Base-by-base conservation (phyloP, 2,797 vertebrate species). In the Sarcophilus harrisii region DNA sequence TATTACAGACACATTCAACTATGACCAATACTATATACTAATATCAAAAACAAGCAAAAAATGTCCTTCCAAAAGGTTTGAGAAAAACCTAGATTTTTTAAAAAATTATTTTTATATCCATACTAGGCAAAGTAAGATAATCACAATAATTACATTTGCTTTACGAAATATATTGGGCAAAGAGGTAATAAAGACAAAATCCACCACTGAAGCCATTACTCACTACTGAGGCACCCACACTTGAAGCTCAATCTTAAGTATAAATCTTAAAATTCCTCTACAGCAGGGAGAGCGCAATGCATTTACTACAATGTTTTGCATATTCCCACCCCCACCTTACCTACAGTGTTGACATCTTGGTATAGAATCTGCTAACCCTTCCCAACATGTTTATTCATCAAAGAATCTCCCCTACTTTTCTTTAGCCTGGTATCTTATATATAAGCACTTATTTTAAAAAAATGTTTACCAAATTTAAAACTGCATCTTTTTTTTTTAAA, bases 1-100 rank as follows among this genome's bases (percentile, higher is more conserved):
- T 94, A 96, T 92, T 38, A 58, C 57, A 94, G 24, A 97, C 81
- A 97, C 11, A 87, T 81, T 81, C 93, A 96, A 97, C 49, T 94
- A 90, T 94, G 16, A 95, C 30, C 93, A 90, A 59, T 59, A 28
- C 38, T 24, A 45, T 81, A 81, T 81, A 92, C 58, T 93, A 95
- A 94, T 14, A 62, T 93, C n/a, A 94, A 5, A 95, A n/a, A 96
- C 66, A 96, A 95, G 90, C 32, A 95, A 96, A 94, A 96, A 59
- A 91, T 59, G 94, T 93, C 90, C 16, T 81, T 97, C 92, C 91
- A 59, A 60, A 11, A 95, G 29, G 93, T 66, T 97, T 96, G 95
- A 96, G 96, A 90, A 90, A 62, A 92, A 95, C 91, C 81, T 54
- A 92, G 3, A 94, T 93, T 95, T 94, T 90, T 24, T 3, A 9